phyloP scores from a whole-genome alignment of 2,888 invertebrate species.

The Lordiphosa fenestrarum region DNA sequence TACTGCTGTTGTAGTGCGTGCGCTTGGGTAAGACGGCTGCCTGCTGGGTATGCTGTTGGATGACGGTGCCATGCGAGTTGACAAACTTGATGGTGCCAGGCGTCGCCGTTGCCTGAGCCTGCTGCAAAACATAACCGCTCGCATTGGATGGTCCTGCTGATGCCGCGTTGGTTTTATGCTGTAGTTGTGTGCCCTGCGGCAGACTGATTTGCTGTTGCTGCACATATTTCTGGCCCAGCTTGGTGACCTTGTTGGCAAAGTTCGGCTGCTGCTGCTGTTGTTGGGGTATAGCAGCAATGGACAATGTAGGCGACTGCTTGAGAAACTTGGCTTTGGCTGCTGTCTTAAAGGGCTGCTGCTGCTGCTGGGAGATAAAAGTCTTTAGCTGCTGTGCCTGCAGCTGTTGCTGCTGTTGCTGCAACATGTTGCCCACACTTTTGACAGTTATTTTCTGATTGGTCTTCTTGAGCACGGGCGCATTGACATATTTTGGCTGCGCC shows the following conservation, averaged over 20 bases:
- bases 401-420: slow-evolving; percentile 67
- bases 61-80: slow-evolving; percentile 79
- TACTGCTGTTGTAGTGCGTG: slow-evolving; percentile 51
- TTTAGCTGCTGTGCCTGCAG: slow-evolving; percentile 60
- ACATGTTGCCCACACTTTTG: slow-evolving; percentile 62
- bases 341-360: slow-evolving; percentile 59
- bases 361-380: slow-evolving; percentile 62
- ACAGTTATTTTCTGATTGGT: slow-evolving; percentile 59
- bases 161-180: slow-evolving; percentile 68
- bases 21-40: slow-evolving; percentile 39
- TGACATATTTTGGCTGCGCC: slow-evolving; percentile 72
- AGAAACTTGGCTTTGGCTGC: slow-evolving; percentile 73
- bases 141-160: slow-evolving; percentile 7
- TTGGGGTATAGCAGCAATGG: slow-evolving; percentile 55
- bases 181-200: slow-evolving; percentile 76
- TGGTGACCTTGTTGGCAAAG: slow-evolving; percentile 66
- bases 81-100: slow-evolving; percentile 79
- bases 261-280: slow-evolving; percentile 57
- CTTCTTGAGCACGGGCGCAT: slow-evolving; percentile 46
- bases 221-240: slow-evolving; percentile 67
- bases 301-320: slow-evolving; percentile 68
- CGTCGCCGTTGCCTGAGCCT: slow-evolving; percentile 28
- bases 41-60: slow-evolving; percentile 75
- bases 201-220: slow-evolving; percentile 73
- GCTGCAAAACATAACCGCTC: slow-evolving; percentile 55